Percentiles rank a stretch among this genome's conserved stretches.
Conservation (phyloP, 2,113 vertebrate species). For the Malurus cyaneus region DNA sequence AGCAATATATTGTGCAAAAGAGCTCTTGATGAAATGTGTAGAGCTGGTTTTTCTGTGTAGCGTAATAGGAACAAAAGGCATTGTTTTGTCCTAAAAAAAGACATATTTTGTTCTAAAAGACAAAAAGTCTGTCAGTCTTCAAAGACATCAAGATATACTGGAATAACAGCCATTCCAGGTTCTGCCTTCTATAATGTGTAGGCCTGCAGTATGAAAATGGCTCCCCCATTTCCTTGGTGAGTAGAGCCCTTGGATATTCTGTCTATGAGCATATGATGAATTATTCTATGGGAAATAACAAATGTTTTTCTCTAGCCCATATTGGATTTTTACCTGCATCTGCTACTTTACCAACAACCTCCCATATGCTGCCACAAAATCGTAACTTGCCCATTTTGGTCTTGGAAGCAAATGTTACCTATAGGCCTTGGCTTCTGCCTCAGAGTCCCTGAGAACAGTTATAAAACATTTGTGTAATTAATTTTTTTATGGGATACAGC, state of each 20-base stretch:
- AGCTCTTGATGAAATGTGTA: background rate
- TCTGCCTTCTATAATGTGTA: background rate
- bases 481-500: constrained; percentile 15
- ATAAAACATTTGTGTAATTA: background rate
- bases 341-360: constrained; percentile 30
- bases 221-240: background rate
- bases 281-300: constrained; percentile 39
- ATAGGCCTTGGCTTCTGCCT: constrained; percentile 4
- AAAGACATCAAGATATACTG: background rate
- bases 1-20: background rate
- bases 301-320: constrained; percentile 10
- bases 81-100: background rate
- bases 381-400: background rate
- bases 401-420: constrained; percentile 15
- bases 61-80: background rate
- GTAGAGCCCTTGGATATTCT: background rate
- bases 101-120: background rate
- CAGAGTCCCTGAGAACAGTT: background rate
- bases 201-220: background rate
- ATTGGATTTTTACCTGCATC: constrained; percentile 37
- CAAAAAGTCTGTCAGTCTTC: background rate
- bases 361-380: constrained; percentile 5
- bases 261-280: background rate
- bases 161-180: background rate
- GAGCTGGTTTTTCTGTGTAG: background rate